These are phyloP conservation scores for Sinodicranocentrus sp. DNA, from an alignment of 2,888 invertebrate genomes.

Conservation along the genomic window DNA sequence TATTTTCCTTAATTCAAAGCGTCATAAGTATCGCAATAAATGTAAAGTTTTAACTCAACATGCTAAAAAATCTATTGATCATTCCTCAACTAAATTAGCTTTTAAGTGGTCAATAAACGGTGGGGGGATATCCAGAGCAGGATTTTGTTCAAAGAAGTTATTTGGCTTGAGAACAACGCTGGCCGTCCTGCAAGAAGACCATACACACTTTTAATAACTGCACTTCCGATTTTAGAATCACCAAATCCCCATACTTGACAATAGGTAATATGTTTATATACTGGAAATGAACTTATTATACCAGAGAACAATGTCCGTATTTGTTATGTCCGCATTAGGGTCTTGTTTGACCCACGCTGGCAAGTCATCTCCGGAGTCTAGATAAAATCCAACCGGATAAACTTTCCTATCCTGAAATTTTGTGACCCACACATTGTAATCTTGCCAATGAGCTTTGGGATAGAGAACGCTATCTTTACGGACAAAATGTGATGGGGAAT, in stretches of 20 bases:
- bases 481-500: constrained; percentile 33
- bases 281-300: constrained; percentile 53
- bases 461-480: constrained; percentile 51
- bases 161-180: constrained; percentile 40
- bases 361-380: constrained; percentile 21
- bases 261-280: constrained; percentile 24
- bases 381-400: constrained; percentile 52
- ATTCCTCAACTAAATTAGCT: too few species aligned
- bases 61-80: too few species aligned
- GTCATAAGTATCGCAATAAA: too few species aligned
- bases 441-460: constrained; percentile 33
- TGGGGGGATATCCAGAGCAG: constrained; percentile 41
- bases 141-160: constrained; percentile 55
- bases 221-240: neutral
- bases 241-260: too few species aligned
- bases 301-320: constrained; percentile 57
- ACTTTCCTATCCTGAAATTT: constrained; percentile 66
- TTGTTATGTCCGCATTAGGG: neutral
- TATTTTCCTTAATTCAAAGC: too few species aligned
- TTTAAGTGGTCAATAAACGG: too few species aligned
- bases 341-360: constrained; percentile 46
- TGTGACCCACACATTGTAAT: constrained; percentile 68
- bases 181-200: constrained; percentile 9
- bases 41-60: too few species aligned
- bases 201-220: neutral